Evolutionary conservation across 2,888 invertebrate species (phyloP).

Genomic region (Lepidocyrtinus sp.): DNA sequence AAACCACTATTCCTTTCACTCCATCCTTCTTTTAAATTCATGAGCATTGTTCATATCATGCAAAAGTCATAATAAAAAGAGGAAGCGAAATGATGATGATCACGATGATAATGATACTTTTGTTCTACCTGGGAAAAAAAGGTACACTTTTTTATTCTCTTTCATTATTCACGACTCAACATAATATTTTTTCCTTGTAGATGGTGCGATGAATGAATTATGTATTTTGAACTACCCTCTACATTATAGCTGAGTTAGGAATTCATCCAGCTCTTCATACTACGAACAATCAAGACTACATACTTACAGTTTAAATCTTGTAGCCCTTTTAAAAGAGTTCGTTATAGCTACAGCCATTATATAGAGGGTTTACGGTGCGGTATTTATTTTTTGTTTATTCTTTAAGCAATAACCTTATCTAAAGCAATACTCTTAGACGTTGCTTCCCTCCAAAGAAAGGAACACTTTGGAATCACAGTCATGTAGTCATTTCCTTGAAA

Average conservation of each 20-base stretch:
- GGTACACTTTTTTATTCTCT: neutral
- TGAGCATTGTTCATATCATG: slow-evolving; percentile 31
- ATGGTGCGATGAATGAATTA: slow-evolving; percentile 32
- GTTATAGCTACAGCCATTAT: too few species aligned
- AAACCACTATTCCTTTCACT: neutral
- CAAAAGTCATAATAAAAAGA: slow-evolving; percentile 17
- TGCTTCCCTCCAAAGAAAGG: too few species aligned
- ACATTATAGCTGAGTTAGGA: too few species aligned
- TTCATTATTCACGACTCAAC: neutral
- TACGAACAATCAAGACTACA: too few species aligned
- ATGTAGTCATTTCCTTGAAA: slow-evolving; percentile 2
- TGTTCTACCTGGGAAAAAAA: slow-evolving; percentile 20
- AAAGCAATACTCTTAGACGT: neutral
- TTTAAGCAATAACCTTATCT: neutral
- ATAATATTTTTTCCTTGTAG: slow-evolving; percentile 12
- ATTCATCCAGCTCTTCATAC: too few species aligned
- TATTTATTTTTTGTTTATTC: neutral
- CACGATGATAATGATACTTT: slow-evolving; percentile 12
- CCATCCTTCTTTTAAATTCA: slow-evolving; percentile 42
- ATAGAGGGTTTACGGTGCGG: neutral
- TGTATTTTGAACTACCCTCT: slow-evolving; percentile 13
- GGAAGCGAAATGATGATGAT: neutral
- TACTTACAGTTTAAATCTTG: too few species aligned
- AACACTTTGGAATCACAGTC: neutral
- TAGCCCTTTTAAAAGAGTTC: too few species aligned